Percentiles rank a stretch among this genome's conserved stretches.
Evolutionary conservation across 2,888 invertebrate genomes (phyloP).

Genomic region (Colletes collaris): DNA sequence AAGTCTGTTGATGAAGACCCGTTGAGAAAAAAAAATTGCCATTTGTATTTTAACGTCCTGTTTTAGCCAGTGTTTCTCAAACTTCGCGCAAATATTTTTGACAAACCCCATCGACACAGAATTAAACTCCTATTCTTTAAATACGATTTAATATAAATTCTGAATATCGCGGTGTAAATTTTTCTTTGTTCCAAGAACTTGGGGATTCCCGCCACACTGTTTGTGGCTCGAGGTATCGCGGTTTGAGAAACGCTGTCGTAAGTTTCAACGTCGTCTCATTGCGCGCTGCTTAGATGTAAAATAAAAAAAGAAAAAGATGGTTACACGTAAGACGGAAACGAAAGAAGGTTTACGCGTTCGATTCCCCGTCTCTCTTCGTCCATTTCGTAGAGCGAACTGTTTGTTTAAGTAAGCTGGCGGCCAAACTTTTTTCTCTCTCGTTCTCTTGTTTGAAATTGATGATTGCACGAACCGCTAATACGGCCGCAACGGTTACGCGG

Average conservation of each 20-base stretch:
- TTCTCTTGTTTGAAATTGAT: constrained; percentile 69
- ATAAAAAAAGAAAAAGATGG: neutral
- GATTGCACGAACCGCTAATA: constrained; percentile 71
- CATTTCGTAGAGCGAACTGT: constrained; percentile 69
- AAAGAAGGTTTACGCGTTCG: constrained; percentile 39
- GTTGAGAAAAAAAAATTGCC: neutral
- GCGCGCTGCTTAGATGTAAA: constrained; percentile 17
- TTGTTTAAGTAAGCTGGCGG: constrained; percentile 74
- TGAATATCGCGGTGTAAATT: too few species aligned
- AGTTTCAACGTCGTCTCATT: neutral
- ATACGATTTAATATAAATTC: too few species aligned
- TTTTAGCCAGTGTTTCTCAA: too few species aligned
- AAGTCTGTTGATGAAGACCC: too few species aligned
- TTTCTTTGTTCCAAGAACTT: too few species aligned
- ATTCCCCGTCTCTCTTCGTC: constrained; percentile 45
- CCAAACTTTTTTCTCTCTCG: constrained; percentile 64
- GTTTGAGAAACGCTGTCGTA: too few species aligned
- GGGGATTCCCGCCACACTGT: too few species aligned
- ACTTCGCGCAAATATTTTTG: too few species aligned
- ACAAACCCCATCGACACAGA: too few species aligned
- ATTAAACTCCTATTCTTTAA: too few species aligned
- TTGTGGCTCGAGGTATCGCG: too few species aligned
- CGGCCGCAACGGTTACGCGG: constrained; percentile 70
- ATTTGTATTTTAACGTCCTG: constrained; percentile 7
- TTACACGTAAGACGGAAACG: constrained; percentile 34